Conservation (phyloP, 2,888 invertebrate genomes). For the Cryptus armator region DNA sequence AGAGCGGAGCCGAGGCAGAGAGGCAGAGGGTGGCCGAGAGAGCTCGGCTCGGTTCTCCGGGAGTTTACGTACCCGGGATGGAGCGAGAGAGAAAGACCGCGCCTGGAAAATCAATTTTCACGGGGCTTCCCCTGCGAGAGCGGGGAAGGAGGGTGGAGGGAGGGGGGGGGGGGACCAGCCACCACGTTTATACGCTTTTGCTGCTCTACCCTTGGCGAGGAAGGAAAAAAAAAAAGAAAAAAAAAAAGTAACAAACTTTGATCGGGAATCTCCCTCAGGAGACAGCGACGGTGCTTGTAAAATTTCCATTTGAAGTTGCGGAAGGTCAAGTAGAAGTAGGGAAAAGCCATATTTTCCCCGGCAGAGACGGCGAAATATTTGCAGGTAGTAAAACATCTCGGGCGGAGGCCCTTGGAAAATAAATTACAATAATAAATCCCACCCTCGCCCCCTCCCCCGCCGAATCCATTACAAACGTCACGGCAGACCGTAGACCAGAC, state of each 20-base stretch:
- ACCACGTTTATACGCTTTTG: conserved; percentile 53
- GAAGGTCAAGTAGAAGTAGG: conserved; percentile 67
- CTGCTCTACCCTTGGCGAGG: conserved; percentile 36
- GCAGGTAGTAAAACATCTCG: neutral
- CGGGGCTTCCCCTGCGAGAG: conserved; percentile 66
- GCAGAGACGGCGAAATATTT: conserved; percentile 49
- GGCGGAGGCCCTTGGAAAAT: conserved; percentile 21
- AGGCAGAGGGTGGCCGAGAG: conserved; percentile 41
- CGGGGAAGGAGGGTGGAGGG: conserved; percentile 3
- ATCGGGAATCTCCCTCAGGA: conserved; percentile 55
- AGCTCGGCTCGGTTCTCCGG: conserved; percentile 65
- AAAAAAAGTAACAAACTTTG: conserved; percentile 40
- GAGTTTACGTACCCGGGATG: conserved; percentile 66
- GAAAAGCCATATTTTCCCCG: conserved; percentile 61
- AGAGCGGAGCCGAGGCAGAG: conserved; percentile 10
- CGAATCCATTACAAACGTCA: conserved; percentile 31
- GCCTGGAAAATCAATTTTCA: conserved; percentile 74
- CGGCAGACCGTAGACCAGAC: conserved; percentile 59
- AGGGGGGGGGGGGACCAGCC: conserved; percentile 15
- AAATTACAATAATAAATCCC: conserved; percentile 66
- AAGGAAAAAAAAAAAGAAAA: neutral
- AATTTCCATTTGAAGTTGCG: conserved; percentile 58
- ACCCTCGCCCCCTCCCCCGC: conserved; percentile 30
- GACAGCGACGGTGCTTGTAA: conserved; percentile 40
- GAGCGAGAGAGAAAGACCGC: conserved; percentile 67